Conservation (phyloP, 2,888 invertebrate genomes). For the Capitulum mitella region DNA sequence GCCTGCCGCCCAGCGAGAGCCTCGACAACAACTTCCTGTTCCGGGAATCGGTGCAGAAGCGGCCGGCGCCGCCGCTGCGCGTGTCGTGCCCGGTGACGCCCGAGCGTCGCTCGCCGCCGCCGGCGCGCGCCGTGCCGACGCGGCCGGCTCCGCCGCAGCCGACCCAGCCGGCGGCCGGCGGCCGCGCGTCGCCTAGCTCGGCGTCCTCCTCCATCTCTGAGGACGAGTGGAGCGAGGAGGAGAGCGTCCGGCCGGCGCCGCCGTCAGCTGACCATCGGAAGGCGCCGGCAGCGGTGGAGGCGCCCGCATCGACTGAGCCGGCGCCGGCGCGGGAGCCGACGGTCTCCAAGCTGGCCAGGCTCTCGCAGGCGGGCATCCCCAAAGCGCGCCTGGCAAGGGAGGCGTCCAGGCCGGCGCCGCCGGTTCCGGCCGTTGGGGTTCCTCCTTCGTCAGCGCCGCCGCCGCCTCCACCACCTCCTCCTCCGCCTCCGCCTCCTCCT, state of each 20-base stretch:
- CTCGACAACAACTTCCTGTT: conserved; percentile 2
- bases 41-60: background rate
- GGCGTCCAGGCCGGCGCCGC: background rate
- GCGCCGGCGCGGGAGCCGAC: background rate
- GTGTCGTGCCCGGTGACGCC: conserved; percentile 1
- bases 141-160: background rate
- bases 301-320: background rate
- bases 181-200: background rate
- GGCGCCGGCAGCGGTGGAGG: background rate
- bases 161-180: background rate
- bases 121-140: background rate
- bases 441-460: background rate
- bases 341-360: background rate
- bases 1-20: background rate
- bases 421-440: background rate
- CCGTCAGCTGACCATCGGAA: background rate
- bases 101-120: background rate
- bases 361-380: background rate
- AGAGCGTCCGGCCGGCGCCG: background rate
- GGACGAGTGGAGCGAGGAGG: conserved; percentile 17
- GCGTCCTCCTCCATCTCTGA: background rate
- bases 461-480: background rate
- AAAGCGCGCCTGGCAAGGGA: background rate
- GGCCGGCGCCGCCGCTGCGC: background rate
- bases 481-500: conserved; percentile 5